Base-by-base conservation (phyloP, 1,140 invertebrate genomes). In the Brachionus rotundiformis region DNA sequence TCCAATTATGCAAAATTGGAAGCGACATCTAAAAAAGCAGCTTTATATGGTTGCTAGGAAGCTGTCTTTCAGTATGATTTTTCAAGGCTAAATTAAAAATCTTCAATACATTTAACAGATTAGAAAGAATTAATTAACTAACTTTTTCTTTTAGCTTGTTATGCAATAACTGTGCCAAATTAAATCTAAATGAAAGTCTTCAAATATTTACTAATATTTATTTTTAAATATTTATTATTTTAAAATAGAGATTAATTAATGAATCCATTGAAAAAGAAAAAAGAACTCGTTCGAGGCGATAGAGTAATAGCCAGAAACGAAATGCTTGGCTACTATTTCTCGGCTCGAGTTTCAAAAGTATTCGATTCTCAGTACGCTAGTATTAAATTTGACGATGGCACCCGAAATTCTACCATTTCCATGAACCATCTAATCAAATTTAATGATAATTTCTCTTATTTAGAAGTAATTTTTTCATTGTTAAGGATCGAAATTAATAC, bases 351-450 rank as follows among this genome's bases (percentile, higher is more conserved):
- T 27, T 54, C 41, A 3, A 44, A 47, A 77, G 29, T 77, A 16
- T 49, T 47, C 0, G 73, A 77, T n/a, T 44, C 73, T 2, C 27
- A 59, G n/a, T 59, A 77, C 19, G 73, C 73, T n/a, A 59, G 44
- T 11, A 47, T 77, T 13, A 77, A 77, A 77, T 77, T 77, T 59
- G 73, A 77, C 7, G 49, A 77, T 27, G 73, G 73, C 4, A 49
- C 73, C 23, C 10, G 13, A 59, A 49, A 77, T 10, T 29, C 41
- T n/a, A 49, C 10, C 25, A 59, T 59, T 16, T 19, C 73, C 2
- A 23, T 27, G 7, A 49, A 59, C 13, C 0, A 77, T 33, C 23
- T 77, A 10, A 77, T 77, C 16, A 77, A 33, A 33, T 23, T 13
- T 29, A 23, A 13, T 25, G 73, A 59, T 25, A 68, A 13, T 25